phyloP scores from a whole-genome alignment of 2,888 invertebrate species.

The Parasteatoda lunata region DNA sequence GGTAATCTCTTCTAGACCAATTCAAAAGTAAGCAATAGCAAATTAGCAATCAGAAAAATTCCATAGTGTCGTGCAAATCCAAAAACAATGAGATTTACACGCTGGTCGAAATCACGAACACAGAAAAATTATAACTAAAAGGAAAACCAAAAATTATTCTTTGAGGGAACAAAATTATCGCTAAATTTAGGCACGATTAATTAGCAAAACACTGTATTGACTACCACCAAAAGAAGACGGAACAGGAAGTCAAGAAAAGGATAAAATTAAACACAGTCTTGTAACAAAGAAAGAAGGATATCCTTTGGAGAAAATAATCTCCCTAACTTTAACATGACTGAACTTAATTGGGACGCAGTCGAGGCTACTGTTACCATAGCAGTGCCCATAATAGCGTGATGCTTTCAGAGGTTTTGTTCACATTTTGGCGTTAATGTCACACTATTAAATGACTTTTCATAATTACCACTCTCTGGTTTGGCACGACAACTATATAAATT shows the following conservation, averaged over 20 bases:
- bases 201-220: conserved; percentile 4
- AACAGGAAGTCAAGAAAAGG: conserved; percentile 38
- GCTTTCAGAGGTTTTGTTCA: conserved; percentile 4
- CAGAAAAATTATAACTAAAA: neutral
- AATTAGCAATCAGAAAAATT: no score
- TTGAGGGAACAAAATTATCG: conserved; percentile 20
- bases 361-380: conserved; percentile 44
- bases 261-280: conserved; percentile 52
- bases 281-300: conserved; percentile 42
- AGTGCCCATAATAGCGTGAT: conserved; percentile 30
- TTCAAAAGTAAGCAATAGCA: no score
- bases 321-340: conserved; percentile 17
- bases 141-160: conserved; percentile 6
- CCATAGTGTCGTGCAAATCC: neutral
- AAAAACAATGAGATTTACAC: conserved; percentile 1
- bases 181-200: conserved; percentile 26
- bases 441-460: conserved; percentile 41
- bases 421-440: conserved; percentile 34
- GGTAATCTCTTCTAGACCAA: no score
- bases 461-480: conserved; percentile 45
- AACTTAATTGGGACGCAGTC: conserved; percentile 35
- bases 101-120: conserved; percentile 11
- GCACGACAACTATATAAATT: conserved; percentile 34
- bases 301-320: conserved; percentile 26
- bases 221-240: conserved; percentile 1